Evolutionary conservation across 2,113 vertebrate species (phyloP), one percentile per base, ranked within the genome.

Genomic region (Tursiops truncatus): DNA sequence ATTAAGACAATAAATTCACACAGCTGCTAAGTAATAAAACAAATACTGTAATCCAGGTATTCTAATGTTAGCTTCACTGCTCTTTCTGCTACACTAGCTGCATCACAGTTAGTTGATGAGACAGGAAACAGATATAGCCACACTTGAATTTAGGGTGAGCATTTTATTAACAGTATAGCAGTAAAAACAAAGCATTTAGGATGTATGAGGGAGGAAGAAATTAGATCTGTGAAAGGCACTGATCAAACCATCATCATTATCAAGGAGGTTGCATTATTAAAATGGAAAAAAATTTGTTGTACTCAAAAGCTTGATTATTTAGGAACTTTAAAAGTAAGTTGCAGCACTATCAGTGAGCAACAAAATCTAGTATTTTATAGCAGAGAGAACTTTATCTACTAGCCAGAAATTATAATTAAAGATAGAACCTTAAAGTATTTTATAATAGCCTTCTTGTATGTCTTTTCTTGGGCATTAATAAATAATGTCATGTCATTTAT

Each of bases 251-350:
- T 70, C 71, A 68, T 76, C 17, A 89, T 94, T 81, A 95, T 63
- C 63, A 95, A 81, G 12, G 33, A 70, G 23, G 76, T 81, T 71
- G 9, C 79, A 60, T 91, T 97, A 86, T 80, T 91, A 95, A 96
- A 89, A 71, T 88, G 71, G 87, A 92, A 74, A 84, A 44, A 3
- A 47, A 41, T 38, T 18, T 41, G 26, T 93, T 90, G 56, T 85
- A 85, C 62, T 95, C 33, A 91, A 95, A 83, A 91, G 13, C 68
- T 93, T 90, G 28, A 62, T 86, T 92, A 73, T 87, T 94, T 88
- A 74, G 33, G 36, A 77, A 60, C 86, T 84, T 94, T 86, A 73
- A 94, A 97, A 86, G 74, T 95, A 96, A 96, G 8, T 65, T 92
- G 38, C 63, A 83, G 53, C 31, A 90, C 15, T 96, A 38, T n/a